Evolutionary conservation across 2,113 vertebrate species (phyloP).

Genomic region (Xenus cinereus): DNA sequence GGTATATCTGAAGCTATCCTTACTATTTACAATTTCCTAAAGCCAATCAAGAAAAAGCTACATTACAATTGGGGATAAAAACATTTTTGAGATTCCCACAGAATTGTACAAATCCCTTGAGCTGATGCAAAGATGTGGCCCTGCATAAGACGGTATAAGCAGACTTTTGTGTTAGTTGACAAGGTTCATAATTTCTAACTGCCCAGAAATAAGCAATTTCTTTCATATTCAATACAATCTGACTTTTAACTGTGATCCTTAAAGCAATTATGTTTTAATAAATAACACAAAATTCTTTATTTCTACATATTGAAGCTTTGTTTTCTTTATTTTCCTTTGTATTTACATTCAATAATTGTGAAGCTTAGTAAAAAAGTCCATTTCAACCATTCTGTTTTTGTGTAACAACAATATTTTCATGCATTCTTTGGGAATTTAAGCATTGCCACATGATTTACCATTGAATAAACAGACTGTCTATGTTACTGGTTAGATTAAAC

Average conservation of each 20-base stretch:
- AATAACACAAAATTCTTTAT: constrained; percentile 34
- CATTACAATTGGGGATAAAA: not conserved
- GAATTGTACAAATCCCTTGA: not conserved
- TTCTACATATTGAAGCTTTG: constrained; percentile 7
- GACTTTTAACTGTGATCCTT: constrained; percentile 26
- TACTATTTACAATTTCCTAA: not conserved
- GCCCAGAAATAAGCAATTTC: not conserved
- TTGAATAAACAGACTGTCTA: not conserved
- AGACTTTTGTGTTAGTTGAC: not conserved
- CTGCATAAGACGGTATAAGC: not conserved
- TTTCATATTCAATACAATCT: not conserved
- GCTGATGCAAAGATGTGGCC: not conserved
- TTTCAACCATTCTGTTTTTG: not conserved
- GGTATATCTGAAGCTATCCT: not conserved
- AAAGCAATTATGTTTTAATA: constrained; percentile 41
- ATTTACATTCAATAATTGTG: not conserved
- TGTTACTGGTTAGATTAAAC: not conserved
- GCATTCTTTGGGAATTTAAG: not conserved
- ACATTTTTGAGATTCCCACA: not conserved
- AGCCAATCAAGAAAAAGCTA: not conserved
- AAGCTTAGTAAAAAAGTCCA: not conserved
- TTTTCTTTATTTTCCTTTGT: constrained; percentile 6
- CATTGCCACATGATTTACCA: not conserved
- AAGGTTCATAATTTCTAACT: not conserved
- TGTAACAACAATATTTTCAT: not conserved